These are phyloP conservation scores for Montipora efflorescens DNA, from an alignment of 64 coral and sea anemone species.

Conservation along the genomic window DNA sequence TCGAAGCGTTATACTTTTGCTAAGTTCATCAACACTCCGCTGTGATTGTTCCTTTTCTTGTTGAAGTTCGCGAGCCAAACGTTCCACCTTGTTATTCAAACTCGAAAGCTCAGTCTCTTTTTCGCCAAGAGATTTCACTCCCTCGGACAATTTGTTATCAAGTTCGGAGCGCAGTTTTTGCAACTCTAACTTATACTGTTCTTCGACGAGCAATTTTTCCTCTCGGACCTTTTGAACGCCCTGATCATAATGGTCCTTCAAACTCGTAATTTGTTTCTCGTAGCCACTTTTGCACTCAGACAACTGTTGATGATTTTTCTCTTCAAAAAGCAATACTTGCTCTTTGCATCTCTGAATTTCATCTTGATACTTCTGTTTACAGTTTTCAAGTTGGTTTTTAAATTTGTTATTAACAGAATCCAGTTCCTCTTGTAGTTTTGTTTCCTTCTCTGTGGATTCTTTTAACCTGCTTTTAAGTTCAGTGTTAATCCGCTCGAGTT, in stretches of 20 bases:
- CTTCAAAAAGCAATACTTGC: conserved; percentile 73
- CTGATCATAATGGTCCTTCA: conserved; percentile 43
- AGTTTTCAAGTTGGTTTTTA: conserved; percentile 76
- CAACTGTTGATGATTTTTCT: conserved; percentile 40
- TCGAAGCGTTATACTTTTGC: conserved; percentile 80
- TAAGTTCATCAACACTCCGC: conserved; percentile 76
- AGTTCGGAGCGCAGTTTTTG: conserved; percentile 72
- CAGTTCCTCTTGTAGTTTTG: conserved; percentile 55
- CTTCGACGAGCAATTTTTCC: conserved; percentile 74
- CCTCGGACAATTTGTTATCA: conserved; percentile 37
- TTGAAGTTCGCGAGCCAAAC: conserved; percentile 48
- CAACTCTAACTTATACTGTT: conserved; percentile 71
- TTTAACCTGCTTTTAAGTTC: conserved; percentile 72
- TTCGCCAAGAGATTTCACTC: conserved; percentile 48
- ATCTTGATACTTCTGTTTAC: conserved; percentile 66
- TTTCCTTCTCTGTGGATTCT: conserved; percentile 32
- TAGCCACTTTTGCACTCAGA: conserved; percentile 47
- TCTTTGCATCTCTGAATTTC: conserved; percentile 80
- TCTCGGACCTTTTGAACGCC: conserved; percentile 14
- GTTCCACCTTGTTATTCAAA: conserved; percentile 54
- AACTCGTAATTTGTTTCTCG: conserved; percentile 46
- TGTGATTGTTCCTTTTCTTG: conserved; percentile 54
- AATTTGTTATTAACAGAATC: conserved; percentile 51
- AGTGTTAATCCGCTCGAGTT: conserved; percentile 63
- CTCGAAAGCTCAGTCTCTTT: conserved; percentile 63